Evolutionary conservation across 2,888 invertebrate species (phyloP).

Genomic region (Plebejus argus): DNA sequence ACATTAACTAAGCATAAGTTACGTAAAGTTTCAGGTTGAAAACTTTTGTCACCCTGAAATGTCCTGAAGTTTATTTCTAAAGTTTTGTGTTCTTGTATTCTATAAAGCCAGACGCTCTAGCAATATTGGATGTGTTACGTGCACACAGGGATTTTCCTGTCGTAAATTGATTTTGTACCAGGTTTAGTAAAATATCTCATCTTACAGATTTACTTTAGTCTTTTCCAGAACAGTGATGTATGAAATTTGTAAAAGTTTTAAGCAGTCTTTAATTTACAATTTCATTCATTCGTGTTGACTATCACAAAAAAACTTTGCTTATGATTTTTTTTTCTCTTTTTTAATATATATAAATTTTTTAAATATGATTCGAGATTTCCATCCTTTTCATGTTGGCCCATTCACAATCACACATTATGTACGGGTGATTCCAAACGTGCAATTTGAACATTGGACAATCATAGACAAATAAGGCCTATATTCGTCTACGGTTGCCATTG

Average conservation of each 20-base stretch:
- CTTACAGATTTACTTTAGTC: not conserved
- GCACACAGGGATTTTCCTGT: conserved; percentile 10
- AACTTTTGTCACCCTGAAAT: not conserved
- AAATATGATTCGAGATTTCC: too few relatives aligned
- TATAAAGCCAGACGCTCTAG: conserved; percentile 22
- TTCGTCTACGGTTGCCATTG: too few relatives aligned
- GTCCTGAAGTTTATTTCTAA: not conserved
- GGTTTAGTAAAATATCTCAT: conserved; percentile 14
- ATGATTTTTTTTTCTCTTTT: too few relatives aligned
- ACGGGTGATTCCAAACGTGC: too few relatives aligned
- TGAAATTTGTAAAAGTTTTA: not conserved
- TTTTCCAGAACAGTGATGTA: not conserved
- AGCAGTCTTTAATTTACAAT: not conserved
- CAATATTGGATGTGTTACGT: conserved; percentile 15
- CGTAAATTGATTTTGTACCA: conserved; percentile 9
- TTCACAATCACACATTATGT: too few relatives aligned
- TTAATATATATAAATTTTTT: too few relatives aligned
- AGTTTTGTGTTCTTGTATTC: conserved; percentile 24
- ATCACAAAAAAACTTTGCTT: too few relatives aligned
- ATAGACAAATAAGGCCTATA: too few relatives aligned
- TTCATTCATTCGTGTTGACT: not conserved
- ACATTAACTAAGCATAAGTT: not conserved
- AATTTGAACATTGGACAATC: too few relatives aligned
- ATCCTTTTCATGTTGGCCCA: too few relatives aligned
- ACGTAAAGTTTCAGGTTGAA: not conserved